These are phyloP conservation scores for Diorhabda elongata DNA, from an alignment of 1,140 invertebrate species.

Conservation along the genomic window DNA sequence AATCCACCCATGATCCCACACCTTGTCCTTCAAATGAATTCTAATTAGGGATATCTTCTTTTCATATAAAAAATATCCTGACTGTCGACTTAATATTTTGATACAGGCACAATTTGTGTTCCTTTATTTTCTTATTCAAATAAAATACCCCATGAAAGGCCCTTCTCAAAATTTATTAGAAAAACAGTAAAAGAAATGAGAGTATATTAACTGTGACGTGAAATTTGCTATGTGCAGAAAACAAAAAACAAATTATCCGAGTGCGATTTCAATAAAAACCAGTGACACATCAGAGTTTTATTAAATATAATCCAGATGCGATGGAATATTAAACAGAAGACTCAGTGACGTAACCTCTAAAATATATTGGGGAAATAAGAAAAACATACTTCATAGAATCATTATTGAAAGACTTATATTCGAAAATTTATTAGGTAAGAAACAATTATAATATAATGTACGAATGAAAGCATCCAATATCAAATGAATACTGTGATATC, in stretches of 20 bases:
- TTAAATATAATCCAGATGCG: neutral
- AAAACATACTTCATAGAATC: neutral
- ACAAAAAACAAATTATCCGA: neutral
- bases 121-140: too few relatives aligned
- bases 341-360: neutral
- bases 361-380: neutral
- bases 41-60: too few relatives aligned
- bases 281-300: conserved; percentile 2
- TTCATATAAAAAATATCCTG: too few relatives aligned
- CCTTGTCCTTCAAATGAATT: too few relatives aligned
- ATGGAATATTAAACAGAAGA: neutral
- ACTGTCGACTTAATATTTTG: too few relatives aligned
- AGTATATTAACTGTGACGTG: neutral
- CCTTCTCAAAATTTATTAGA: neutral
- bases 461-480: too few relatives aligned
- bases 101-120: too few relatives aligned
- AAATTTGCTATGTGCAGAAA: neutral
- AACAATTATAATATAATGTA: too few relatives aligned
- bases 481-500: too few relatives aligned
- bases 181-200: neutral
- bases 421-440: too few relatives aligned
- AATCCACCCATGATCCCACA: too few relatives aligned
- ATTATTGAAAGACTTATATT: neutral
- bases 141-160: too few relatives aligned
- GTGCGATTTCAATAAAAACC: conserved; percentile 2